These are phyloP conservation scores for Mus pahari DNA, from an alignment of 2,113 vertebrate species.

Conservation along the genomic window DNA sequence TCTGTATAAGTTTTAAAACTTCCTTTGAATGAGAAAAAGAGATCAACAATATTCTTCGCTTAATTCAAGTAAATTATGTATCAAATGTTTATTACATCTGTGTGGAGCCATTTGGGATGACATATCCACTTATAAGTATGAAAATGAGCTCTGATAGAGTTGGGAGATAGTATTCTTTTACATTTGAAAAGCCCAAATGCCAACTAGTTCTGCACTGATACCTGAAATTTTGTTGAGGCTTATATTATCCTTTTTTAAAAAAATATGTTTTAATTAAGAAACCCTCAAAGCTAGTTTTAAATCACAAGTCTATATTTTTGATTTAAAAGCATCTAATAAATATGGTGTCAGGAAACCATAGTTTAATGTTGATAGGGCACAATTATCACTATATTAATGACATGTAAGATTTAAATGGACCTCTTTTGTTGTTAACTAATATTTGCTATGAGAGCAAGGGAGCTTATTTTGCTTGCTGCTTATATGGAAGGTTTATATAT, in stretches of 20 bases:
- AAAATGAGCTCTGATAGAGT: neutral
- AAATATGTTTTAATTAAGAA: neutral
- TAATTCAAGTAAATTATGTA: conserved; percentile 31
- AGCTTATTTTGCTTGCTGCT: conserved; percentile 41
- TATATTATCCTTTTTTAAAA: neutral
- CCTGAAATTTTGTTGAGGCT: neutral
- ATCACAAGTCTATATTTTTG: conserved; percentile 21
- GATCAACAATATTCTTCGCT: neutral
- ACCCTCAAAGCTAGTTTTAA: neutral
- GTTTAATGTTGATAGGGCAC: neutral
- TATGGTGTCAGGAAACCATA: neutral
- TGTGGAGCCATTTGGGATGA: neutral
- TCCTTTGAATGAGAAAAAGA: neutral
- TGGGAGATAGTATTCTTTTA: neutral
- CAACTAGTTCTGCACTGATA: neutral
- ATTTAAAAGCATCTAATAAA: neutral
- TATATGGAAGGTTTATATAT: neutral
- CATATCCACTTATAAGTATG: neutral
- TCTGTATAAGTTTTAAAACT: neutral
- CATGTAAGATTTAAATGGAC: neutral
- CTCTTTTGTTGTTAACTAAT: neutral
- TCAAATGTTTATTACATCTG: neutral
- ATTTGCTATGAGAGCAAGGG: neutral
- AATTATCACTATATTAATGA: neutral
- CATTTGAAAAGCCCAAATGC: neutral